Evolutionary conservation across 2,113 vertebrate species (phyloP).

Genomic region (Acanthisitta chloris): DNA sequence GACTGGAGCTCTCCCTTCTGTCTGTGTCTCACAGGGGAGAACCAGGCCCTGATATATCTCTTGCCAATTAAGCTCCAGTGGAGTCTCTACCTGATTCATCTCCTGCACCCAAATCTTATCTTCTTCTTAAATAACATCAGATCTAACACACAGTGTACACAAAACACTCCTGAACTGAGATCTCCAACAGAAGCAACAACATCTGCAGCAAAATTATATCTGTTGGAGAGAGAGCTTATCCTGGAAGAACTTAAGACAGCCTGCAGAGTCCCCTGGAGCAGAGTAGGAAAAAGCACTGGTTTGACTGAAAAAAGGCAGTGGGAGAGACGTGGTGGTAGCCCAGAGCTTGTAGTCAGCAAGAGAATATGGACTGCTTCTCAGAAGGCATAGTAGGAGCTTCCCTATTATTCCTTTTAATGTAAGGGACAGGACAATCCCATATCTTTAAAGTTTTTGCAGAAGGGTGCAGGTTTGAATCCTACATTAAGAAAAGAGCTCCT

Average conservation of each 20-base stretch:
- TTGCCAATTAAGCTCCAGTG: not conserved
- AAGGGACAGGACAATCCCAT: not conserved
- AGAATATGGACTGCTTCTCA: not conserved
- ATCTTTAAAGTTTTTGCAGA: not conserved
- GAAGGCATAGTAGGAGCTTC: not conserved
- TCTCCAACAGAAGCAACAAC: not conserved
- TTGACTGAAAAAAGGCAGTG: not conserved
- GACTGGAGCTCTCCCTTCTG: not conserved
- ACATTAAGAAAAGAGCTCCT: not conserved
- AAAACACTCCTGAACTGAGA: not conserved
- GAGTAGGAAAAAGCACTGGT: not conserved
- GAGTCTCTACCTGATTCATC: not conserved
- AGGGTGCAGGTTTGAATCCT: not conserved
- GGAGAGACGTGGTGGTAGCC: not conserved
- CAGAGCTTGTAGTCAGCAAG: not conserved
- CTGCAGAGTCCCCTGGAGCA: not conserved
- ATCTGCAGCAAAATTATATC: conserved; percentile 7
- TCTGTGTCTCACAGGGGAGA: not conserved
- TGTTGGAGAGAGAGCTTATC: not conserved
- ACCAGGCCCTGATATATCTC: not conserved
- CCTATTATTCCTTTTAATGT: not conserved
- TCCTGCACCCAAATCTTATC: not conserved
- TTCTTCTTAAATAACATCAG: not conserved
- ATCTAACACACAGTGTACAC: not conserved
- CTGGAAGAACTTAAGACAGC: not conserved